A percentile compares a stretch with the other conserved stretches of the same genome.
phyloP scores from a whole-genome alignment of 2,113 vertebrate species.

The Mionectes macconnelli region DNA sequence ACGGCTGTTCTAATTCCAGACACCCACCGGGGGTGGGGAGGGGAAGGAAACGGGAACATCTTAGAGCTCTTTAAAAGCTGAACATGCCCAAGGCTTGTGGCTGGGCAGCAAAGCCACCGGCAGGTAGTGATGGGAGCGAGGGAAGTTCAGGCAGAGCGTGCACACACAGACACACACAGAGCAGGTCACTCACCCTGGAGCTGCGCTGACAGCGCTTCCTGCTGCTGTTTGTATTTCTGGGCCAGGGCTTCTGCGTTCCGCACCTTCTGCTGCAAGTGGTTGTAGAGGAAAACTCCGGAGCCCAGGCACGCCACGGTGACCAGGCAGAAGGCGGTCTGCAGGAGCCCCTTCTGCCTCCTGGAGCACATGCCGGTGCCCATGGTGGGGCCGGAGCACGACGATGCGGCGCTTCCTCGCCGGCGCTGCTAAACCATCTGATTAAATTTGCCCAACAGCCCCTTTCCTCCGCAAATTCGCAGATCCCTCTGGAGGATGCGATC shows the following conservation, averaged over 20 bases:
- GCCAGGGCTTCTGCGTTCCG: constrained; percentile 42
- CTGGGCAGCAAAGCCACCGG: fast-evolving
- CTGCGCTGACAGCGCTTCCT: constrained; percentile 74
- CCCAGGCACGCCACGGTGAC: constrained; percentile 35
- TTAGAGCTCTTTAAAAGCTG: background rate
- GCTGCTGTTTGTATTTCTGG: constrained; percentile 72
- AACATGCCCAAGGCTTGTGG: fast-evolving
- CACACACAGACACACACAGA: background rate
- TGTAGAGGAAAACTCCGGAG: constrained; percentile 54
- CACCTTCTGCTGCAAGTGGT: constrained; percentile 57
- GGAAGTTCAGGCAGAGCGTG: fast-evolving
- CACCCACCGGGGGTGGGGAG: background rate
- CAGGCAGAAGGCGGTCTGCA: constrained; percentile 60
- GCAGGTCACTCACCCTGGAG: constrained; percentile 69
- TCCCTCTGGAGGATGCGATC: background rate
- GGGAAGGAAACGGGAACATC: background rate
- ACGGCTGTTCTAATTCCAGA: background rate
- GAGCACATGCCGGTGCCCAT: constrained; percentile 70
- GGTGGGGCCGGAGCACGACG: background rate
- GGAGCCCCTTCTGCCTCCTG: constrained; percentile 68
- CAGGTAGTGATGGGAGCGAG: background rate
- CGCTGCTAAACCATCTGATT: background rate
- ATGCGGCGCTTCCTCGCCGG: background rate
- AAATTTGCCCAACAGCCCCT: fast-evolving
- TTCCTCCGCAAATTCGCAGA: background rate